These are phyloP conservation scores for Acrossocheilus fasciatus DNA, from an alignment of 2,797 vertebrate species.

Conservation along the genomic window DNA sequence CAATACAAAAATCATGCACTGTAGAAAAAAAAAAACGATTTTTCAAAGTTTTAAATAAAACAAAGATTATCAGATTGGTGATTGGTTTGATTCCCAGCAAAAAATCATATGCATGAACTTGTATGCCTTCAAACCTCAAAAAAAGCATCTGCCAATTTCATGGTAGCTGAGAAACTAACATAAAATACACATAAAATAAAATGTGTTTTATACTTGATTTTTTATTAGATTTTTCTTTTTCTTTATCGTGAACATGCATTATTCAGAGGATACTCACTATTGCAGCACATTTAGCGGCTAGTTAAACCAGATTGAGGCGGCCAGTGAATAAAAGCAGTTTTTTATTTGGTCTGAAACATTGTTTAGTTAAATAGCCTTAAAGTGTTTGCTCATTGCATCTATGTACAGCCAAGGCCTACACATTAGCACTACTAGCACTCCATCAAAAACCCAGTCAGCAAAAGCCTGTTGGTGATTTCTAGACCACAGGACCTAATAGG, in stretches of 20 bases:
- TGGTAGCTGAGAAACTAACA: too few relatives aligned
- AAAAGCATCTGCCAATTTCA: not conserved
- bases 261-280: not conserved
- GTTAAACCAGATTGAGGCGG: not conserved
- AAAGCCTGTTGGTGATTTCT: conserved; percentile 29
- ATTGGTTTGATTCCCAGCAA: not conserved
- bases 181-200: not conserved
- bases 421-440: not conserved
- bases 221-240: not conserved
- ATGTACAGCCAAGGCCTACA: not conserved
- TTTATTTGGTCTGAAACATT: not conserved
- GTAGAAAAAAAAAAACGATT: too few relatives aligned
- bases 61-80: too few relatives aligned
- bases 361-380: not conserved
- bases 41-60: too few relatives aligned
- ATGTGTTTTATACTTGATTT: not conserved
- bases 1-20: not conserved
- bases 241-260: not conserved
- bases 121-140: not conserved
- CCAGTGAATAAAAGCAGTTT: not conserved
- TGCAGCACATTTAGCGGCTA: not conserved
- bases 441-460: conserved; percentile 9
- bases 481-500: conserved; percentile 23
- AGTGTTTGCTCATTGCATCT: not conserved
- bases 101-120: not conserved